Base-by-base conservation (phyloP, 1,140 invertebrate genomes). In the Sitobion miscanthi region DNA sequence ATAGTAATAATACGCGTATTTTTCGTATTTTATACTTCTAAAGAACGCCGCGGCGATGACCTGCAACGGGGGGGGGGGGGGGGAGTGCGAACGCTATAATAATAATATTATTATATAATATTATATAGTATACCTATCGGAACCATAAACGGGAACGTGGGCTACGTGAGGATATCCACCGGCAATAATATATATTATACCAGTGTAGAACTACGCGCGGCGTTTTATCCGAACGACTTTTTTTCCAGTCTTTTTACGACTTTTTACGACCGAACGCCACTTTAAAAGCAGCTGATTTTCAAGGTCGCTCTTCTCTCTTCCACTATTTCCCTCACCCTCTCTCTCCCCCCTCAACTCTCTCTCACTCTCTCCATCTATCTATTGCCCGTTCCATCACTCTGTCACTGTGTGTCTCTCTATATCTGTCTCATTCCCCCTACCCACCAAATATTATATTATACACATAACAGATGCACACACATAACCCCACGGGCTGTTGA, bases 231-330 rank as follows among this genome's bases (percentile, higher is more conserved):
- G 35, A 45, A 90, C 11, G 54, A 42, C 54, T 90, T 62, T 45
- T 88, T 57, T 38, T 23, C n/a, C 35, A 17, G 35, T 90, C 54
- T 30, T 90, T 88, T 90, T 90, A 90, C 88, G 88, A 62, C 54
- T 90, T 87, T 86, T 85, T 45, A 45, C 49, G 87, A n/a, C 17
- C 45, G 30, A 62, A 89, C 49, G 9, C 4, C 35, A 62, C 38
- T 62, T 90, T 62, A 21, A 90, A 90, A 90, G 52, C 88, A 90
- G 88, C 88, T 90, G 88, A 90, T 90, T 90, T 62, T 42, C 88
- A 62, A 90, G 54, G 88, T 42, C 88, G 11, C 30, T 77, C 1
- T 77, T n/a, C 11, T 42, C 30, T 57, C n/a, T 5, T 2, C 1
- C 35, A 30, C 7, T 42, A 42, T 42, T 3, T 42, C 42, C 42